Base-by-base conservation (phyloP, 1,140 invertebrate genomes). In the Zaprionus inermis region DNA sequence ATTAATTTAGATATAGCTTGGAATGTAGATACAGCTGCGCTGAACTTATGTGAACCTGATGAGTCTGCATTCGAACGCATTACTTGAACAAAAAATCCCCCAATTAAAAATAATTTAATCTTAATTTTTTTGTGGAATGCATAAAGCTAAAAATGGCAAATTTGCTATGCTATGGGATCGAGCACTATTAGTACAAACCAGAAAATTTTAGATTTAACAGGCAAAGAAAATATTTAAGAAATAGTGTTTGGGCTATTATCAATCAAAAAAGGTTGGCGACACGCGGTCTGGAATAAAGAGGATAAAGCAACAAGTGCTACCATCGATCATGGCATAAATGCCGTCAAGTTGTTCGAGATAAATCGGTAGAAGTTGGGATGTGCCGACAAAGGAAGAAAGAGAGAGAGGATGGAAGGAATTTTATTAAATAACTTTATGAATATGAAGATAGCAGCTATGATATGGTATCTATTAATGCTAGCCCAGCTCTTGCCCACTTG, bases 1-100 rank as follows among this genome's bases (percentile, higher is more conserved):
- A 55, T 41, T 68, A 12, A 34, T 14, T 34, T 41, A 55, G 36
- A 64, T 41, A 24, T 54, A n/a, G n/a, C n/a, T n/a, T n/a, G n/a
- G n/a, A 1, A 38, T 28, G n/a, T 22, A 57, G n/a, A 22, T 44
- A 22, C 12, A 12, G 20, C 44, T 49, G 20, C 16, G 20, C 44
- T 49, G 44, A 18, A 49, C 18, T 49, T 22, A 18, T 5, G 10
- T 12, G 44, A 49, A 49, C 44, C 18, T 49, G 44, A 49, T 49
- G 4, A 12, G 0, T 20, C 10, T 49, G 44, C 44, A 12, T 38
- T 38, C n/a, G 1, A 38, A 5, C n/a, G 3, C 5, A 14, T 16
- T 46, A 11, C 36, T 46, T 18, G 11, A 7, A 3, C 10, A 22
- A 49, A 38, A 49, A 49, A 49, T 18, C 18, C 18, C 44, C 1